A percentile compares a stretch with the other conserved stretches of the same genome.
Evolutionary conservation across 2,797 vertebrate genomes (phyloP).

Genomic region (Glossophaga mutica): DNA sequence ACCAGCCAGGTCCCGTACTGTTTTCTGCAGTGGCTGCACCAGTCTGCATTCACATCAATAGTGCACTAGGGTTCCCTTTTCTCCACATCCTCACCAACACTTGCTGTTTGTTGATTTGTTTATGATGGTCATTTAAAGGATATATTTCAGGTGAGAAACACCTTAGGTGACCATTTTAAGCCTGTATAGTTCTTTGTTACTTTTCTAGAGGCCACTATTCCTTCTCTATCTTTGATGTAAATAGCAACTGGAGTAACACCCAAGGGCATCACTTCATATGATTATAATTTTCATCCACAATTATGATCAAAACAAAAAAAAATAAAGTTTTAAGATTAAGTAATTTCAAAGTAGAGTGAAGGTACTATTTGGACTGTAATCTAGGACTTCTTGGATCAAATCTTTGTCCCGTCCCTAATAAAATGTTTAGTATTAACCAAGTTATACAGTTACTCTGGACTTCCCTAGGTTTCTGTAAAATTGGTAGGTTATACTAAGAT

Average conservation of each 20-base stretch:
- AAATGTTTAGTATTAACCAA: background rate
- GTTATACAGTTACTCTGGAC: background rate
- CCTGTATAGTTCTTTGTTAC: background rate
- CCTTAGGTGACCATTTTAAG: constrained; percentile 5
- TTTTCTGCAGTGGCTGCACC: too few species aligned
- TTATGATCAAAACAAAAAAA: constrained; percentile 25
- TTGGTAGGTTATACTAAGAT: background rate
- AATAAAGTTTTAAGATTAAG: background rate
- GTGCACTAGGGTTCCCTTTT: too few species aligned
- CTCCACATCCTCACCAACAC: too few species aligned
- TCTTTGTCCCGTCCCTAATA: background rate
- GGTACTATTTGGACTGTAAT: background rate
- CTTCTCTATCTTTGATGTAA: background rate
- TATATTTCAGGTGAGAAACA: background rate
- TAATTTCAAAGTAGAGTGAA: background rate
- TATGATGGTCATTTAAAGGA: background rate
- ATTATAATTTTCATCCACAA: background rate
- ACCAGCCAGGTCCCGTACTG: too few species aligned
- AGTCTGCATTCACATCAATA: too few species aligned
- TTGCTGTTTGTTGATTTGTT: too few species aligned
- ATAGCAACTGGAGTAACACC: background rate
- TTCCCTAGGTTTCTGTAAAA: background rate
- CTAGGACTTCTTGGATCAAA: background rate
- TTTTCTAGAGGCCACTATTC: background rate
- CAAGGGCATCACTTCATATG: background rate